Evolutionary conservation across 1,140 invertebrate species (phyloP).

Genomic region (Cecropterus lyciades): DNA sequence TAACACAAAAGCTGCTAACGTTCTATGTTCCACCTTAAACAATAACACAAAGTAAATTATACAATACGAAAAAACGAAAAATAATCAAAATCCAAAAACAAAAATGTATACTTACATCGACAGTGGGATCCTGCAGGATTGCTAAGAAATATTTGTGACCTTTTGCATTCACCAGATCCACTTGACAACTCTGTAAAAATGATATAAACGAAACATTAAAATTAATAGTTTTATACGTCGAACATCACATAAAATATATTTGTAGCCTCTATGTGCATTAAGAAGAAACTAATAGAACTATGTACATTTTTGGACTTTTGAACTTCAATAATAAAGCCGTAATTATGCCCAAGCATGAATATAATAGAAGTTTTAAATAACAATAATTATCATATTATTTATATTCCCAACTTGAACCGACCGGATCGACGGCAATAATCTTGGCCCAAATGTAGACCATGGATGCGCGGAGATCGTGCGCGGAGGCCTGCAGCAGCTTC

Average conservation of each 20-base stretch:
- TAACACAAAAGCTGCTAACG: slow-evolving; percentile 96
- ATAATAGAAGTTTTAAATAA: no score
- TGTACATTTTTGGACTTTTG: no score
- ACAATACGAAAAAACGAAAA: not conserved
- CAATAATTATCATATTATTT: no score
- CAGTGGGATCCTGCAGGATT: slow-evolving; percentile 93
- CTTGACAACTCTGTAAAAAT: slow-evolving; percentile 93
- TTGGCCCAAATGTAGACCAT: slow-evolving; percentile 99
- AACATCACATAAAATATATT: no score
- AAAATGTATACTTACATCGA: slow-evolving; percentile 87
- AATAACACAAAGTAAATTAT: not conserved
- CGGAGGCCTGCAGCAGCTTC: slow-evolving; percentile 97
- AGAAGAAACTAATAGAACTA: no score
- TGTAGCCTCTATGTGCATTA: no score
- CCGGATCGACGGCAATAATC: slow-evolving; percentile 98
- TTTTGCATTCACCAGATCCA: slow-evolving; percentile 97
- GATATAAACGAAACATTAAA: slow-evolving; percentile 2
- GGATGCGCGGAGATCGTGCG: slow-evolving; percentile 94
- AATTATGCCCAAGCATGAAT: no score
- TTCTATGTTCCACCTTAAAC: slow-evolving; percentile 92
- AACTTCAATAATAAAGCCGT: no score
- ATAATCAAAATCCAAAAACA: not conserved
- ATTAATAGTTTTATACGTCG: not conserved
- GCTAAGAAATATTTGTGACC: slow-evolving; percentile 97
- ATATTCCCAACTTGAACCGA: slow-evolving; percentile 61